phyloP scores from a whole-genome alignment of 2,797 vertebrate genomes.

The Danio kyathit region DNA sequence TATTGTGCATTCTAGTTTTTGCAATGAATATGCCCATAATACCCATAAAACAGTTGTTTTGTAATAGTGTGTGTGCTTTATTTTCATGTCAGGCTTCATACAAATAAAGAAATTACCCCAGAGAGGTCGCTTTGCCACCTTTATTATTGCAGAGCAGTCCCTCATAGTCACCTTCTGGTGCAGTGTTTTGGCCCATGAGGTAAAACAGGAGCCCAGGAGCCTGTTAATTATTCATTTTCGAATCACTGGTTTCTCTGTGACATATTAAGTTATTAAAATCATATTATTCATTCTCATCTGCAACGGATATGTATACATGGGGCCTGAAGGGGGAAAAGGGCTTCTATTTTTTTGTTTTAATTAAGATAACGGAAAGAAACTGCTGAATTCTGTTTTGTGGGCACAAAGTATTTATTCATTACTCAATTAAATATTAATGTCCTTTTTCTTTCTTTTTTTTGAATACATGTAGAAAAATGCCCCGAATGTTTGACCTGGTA shows the following conservation, averaged over 20 bases:
- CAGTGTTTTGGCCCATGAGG: conserved; percentile 35
- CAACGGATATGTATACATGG: conserved; percentile 36
- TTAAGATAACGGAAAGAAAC: conserved; percentile 57
- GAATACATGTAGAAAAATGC: conserved; percentile 52
- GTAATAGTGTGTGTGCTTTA: not conserved
- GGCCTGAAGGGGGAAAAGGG: conserved; percentile 32
- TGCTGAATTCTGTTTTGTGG: conserved; percentile 55
- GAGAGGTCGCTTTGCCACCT: conserved; percentile 29
- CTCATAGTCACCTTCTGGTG: conserved; percentile 9
- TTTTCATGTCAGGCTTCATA: conserved; percentile 14
- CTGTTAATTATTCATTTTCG: conserved; percentile 59
- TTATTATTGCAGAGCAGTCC: not conserved
- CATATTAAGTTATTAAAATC: conserved; percentile 53
- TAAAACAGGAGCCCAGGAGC: conserved; percentile 47
- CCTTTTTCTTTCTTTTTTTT: conserved; percentile 56
- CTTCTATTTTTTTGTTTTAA: conserved; percentile 44
- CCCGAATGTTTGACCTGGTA: conserved; percentile 61
- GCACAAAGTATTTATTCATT: conserved; percentile 61
- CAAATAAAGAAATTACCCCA: conserved; percentile 14
- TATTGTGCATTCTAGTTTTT: conserved; percentile 10
- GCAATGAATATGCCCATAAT: conserved; percentile 26
- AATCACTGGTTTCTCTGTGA: conserved; percentile 48
- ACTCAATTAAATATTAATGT: conserved; percentile 64
- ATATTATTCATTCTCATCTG: conserved; percentile 55
- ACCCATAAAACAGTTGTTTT: conserved; percentile 21